phyloP scores from a whole-genome alignment of 2,113 vertebrate genomes.

The Chaetorhynchus papuensis region DNA sequence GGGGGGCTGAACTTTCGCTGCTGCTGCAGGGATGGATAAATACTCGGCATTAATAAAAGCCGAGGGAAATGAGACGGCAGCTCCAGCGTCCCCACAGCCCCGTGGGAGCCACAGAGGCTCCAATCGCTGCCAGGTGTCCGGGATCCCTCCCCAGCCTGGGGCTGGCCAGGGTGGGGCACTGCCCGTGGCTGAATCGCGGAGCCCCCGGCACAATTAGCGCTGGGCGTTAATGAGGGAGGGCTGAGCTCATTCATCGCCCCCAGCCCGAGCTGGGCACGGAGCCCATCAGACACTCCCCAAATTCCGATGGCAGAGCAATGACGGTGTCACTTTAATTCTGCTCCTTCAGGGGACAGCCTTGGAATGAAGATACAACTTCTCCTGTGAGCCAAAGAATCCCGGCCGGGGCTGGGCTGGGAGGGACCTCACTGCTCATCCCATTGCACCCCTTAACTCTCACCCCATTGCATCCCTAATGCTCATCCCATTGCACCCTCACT shows the following conservation, averaged over 20 bases:
- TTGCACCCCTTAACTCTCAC: neutral
- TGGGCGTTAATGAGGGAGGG: neutral
- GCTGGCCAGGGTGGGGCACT: accelerated
- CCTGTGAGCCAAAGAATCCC: accelerated
- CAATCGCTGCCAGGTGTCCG: accelerated
- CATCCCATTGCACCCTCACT: too few relatives aligned
- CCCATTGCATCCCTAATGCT: neutral
- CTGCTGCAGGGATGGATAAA: neutral
- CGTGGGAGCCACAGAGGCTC: accelerated
- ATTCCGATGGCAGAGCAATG: neutral
- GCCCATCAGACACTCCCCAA: accelerated
- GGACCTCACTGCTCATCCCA: accelerated
- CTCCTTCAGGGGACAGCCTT: neutral
- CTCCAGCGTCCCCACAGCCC: neutral
- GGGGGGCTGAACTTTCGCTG: neutral
- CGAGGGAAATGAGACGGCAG: neutral
- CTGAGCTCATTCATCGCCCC: neutral
- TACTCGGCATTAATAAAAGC: neutral
- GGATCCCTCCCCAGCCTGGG: neutral
- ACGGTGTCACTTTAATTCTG: too few relatives aligned
- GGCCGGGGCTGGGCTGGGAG: neutral
- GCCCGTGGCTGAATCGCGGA: neutral
- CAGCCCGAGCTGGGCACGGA: neutral
- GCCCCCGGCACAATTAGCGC: accelerated
- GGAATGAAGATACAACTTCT: neutral